These are phyloP conservation scores for Polydesmus complanatus DNA, from an alignment of 2,888 invertebrate species.

Conservation along the genomic window DNA sequence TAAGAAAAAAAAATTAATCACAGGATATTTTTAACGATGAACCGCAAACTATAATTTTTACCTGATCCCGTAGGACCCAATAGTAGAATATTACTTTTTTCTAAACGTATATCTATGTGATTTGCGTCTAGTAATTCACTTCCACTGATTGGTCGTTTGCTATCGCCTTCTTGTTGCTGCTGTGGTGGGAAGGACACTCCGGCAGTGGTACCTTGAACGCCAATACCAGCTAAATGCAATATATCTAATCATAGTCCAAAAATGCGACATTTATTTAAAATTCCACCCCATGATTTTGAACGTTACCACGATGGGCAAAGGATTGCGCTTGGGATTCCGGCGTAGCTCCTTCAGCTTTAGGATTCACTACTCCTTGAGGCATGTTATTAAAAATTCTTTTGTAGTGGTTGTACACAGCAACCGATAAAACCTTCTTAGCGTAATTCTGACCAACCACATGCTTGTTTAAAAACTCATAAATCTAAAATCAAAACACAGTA, in stretches of 20 bases:
- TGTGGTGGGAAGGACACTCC: conserved; percentile 30
- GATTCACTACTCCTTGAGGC: conserved; percentile 21
- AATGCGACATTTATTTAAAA: neutral
- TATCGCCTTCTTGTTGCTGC: conserved; percentile 20
- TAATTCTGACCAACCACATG: conserved; percentile 95
- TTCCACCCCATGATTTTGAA: neutral
- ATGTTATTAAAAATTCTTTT: conserved; percentile 92
- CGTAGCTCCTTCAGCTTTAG: conserved; percentile 13
- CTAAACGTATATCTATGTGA: conserved; percentile 68
- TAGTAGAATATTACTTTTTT: conserved; percentile 89
- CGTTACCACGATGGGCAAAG: conserved; percentile 36
- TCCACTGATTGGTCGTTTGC: conserved; percentile 24
- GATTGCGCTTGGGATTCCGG: conserved; percentile 42
- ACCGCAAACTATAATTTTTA: too few relatives aligned
- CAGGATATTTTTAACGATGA: too few relatives aligned
- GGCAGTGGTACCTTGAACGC: conserved; percentile 48
- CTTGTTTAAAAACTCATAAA: conserved; percentile 87
- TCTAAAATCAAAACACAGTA: conserved; percentile 38
- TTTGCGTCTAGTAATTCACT: conserved; percentile 71
- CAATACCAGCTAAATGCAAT: conserved; percentile 67
- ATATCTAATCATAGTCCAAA: conserved; percentile 46
- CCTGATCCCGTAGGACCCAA: conserved; percentile 89
- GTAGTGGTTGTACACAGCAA: conserved; percentile 98
- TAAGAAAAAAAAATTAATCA: neutral
- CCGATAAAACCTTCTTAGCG: conserved; percentile 93